phyloP scores from a whole-genome alignment of 2,113 vertebrate species.

The Poeciliopsis occidentalis region DNA sequence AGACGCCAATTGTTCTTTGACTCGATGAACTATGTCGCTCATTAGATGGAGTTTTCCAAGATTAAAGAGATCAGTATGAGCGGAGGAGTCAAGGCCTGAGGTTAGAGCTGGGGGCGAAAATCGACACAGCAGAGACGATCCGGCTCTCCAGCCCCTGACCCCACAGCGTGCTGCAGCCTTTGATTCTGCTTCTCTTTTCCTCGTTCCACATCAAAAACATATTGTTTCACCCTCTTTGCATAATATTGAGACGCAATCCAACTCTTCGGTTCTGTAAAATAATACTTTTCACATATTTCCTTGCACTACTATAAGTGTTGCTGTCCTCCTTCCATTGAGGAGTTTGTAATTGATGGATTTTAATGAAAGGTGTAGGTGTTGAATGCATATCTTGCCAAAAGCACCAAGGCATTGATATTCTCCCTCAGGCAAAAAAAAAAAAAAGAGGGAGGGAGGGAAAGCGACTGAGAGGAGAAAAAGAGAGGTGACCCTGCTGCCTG shows the following conservation, averaged over 20 bases:
- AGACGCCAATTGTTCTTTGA: slow-evolving; percentile 64
- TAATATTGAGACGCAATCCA: slow-evolving; percentile 85
- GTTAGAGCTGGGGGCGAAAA: slow-evolving; percentile 70
- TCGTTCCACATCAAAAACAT: slow-evolving; percentile 93
- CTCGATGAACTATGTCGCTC: slow-evolving; percentile 68
- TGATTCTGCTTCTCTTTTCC: slow-evolving; percentile 90
- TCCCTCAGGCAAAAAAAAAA: slow-evolving; percentile 75
- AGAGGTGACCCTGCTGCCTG: slow-evolving; percentile 83
- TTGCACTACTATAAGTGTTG: slow-evolving; percentile 36
- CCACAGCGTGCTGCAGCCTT: slow-evolving; percentile 91
- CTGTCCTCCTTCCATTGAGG: slow-evolving; percentile 46
- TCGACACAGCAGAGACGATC: slow-evolving; percentile 83
- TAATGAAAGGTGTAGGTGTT: slow-evolving; percentile 71
- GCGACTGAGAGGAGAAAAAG: slow-evolving; percentile 51
- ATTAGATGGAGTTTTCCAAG: slow-evolving; percentile 70
- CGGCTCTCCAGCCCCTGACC: slow-evolving; percentile 92
- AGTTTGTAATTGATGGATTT: slow-evolving; percentile 74
- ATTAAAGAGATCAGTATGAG: slow-evolving; percentile 79
- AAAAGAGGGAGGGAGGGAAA: slow-evolving; percentile 61
- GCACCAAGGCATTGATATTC: slow-evolving; percentile 77
- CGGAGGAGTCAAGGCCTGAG: slow-evolving; percentile 66
- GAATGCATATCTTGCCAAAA: slow-evolving; percentile 79
- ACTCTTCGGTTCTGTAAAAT: slow-evolving; percentile 87
- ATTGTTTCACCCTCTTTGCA: slow-evolving; percentile 84
- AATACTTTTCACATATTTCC: slow-evolving; percentile 63